Percentiles rank a stretch among this genome's conserved stretches.
Evolutionary conservation across 2,113 vertebrate species (phyloP).

Genomic region (Oreochromis aureus): DNA sequence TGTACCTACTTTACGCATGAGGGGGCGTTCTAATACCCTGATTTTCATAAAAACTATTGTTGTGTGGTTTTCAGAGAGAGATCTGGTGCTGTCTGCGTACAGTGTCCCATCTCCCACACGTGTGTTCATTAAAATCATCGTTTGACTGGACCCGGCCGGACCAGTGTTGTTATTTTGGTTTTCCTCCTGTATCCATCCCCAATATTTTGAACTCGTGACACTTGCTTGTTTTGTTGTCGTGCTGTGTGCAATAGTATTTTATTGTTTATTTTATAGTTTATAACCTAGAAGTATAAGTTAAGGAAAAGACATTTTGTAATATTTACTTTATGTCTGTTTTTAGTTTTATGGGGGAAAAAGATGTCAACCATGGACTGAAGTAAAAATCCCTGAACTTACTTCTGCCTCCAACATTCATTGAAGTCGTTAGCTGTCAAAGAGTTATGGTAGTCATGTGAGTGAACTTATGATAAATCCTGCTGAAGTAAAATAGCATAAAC

Average conservation of each 20-base stretch:
- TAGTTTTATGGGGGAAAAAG: background rate
- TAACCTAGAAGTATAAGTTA: background rate
- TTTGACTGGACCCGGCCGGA: too few relatives aligned
- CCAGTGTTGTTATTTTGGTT: too few relatives aligned
- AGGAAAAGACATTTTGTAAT: background rate
- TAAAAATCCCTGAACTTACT: background rate
- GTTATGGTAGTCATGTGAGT: background rate
- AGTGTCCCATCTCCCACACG: too few relatives aligned
- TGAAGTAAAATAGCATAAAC: background rate
- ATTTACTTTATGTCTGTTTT: background rate
- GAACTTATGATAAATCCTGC: background rate
- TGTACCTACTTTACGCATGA: too few relatives aligned
- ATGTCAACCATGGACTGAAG: background rate
- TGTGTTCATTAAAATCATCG: too few relatives aligned
- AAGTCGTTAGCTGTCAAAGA: background rate
- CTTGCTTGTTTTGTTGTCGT: background rate
- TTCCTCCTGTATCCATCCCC: too few relatives aligned
- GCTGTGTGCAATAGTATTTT: background rate
- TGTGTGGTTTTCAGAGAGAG: too few relatives aligned
- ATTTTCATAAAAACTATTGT: too few relatives aligned
- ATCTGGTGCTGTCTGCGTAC: too few relatives aligned
- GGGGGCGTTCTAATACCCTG: too few relatives aligned
- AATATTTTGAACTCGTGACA: too few relatives aligned
- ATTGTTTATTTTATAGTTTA: background rate
- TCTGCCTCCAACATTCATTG: background rate